Conservation (phyloP, 2,113 vertebrate species). For the Podarcis muralis region DNA sequence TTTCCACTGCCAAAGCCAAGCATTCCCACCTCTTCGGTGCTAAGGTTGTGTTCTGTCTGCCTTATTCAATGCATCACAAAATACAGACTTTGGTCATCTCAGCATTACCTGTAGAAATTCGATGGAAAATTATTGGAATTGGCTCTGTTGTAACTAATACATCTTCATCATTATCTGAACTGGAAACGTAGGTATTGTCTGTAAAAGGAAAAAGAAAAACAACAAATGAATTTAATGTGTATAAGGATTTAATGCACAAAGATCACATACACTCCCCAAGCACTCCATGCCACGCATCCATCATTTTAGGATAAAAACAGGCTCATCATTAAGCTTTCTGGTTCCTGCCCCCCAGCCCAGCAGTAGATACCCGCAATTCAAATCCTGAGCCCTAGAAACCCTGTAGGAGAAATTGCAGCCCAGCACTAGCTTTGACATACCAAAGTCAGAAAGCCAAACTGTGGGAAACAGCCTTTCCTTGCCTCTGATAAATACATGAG, state of each 20-base stretch:
- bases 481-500: conserved; percentile 3
- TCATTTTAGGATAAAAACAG: not conserved
- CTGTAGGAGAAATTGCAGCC: no score
- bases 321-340: no score
- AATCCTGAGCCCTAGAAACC: no score
- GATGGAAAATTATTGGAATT: conserved; percentile 90
- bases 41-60: not conserved
- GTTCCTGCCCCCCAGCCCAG: no score
- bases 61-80: not conserved
- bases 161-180: conserved; percentile 90
- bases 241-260: not conserved
- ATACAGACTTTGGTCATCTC: not conserved
- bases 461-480: not conserved
- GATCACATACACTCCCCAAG: not conserved
- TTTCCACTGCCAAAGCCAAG: not conserved
- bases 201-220: conserved; percentile 32
- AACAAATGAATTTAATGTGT: not conserved
- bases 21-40: not conserved
- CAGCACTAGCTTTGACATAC: not conserved
- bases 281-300: fast-evolving
- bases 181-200: conserved; percentile 93
- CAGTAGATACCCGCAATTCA: not conserved
- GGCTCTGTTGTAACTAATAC: conserved; percentile 90
- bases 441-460: not conserved
- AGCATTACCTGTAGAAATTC: conserved; percentile 86